Conservation (phyloP, 1,140 invertebrate species). For the Cepaea nemoralis region DNA sequence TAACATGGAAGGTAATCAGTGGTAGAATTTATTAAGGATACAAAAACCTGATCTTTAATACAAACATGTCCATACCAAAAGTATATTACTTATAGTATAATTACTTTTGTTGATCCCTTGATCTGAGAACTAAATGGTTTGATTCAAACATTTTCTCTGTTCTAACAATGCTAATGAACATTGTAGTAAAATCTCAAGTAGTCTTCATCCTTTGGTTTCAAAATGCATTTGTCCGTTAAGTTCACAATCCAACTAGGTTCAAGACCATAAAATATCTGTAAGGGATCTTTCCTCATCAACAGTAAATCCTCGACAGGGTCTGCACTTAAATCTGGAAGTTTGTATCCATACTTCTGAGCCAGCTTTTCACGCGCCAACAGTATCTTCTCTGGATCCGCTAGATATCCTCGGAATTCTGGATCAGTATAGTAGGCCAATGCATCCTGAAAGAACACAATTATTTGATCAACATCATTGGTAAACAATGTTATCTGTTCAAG, state of each 20-base stretch:
- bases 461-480: no score
- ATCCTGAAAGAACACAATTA: no score
- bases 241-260: slow-evolving; percentile 96
- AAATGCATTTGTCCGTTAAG: slow-evolving; percentile 87
- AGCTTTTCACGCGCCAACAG: slow-evolving; percentile 81
- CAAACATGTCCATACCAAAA: no score
- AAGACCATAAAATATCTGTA: slow-evolving; percentile 94
- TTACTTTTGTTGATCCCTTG: no score
- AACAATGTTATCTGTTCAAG: no score
- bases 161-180: no score
- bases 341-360: slow-evolving; percentile 96
- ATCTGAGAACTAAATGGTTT: no score
- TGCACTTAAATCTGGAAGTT: slow-evolving; percentile 73
- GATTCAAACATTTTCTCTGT: no score
- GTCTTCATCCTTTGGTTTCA: slow-evolving; percentile 86
- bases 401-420: slow-evolving; percentile 87
- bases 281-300: slow-evolving; percentile 86
- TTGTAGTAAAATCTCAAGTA: slow-evolving; percentile 74
- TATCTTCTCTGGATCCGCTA: slow-evolving; percentile 93
- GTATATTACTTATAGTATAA: no score
- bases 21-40: no score
- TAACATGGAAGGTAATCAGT: no score
- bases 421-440: slow-evolving; percentile 88
- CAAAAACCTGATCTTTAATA: no score
- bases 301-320: slow-evolving; percentile 79